A percentile compares a stretch with the other conserved stretches of the same genome.
Evolutionary conservation across 1,140 invertebrate species (phyloP).

Genomic region (Drosophila murphyi): DNA sequence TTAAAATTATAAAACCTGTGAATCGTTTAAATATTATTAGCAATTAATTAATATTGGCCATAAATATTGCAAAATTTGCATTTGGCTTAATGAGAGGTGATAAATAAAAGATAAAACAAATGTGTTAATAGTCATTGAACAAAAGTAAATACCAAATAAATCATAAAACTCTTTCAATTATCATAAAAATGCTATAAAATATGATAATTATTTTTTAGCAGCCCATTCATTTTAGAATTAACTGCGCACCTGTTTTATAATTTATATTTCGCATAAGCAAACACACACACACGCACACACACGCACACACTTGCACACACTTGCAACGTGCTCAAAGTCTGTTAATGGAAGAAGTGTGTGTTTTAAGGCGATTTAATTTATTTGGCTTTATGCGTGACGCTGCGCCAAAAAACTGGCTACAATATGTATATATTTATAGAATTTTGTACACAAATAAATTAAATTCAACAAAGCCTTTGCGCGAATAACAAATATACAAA

Average conservation of each 20-base stretch:
- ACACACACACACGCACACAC: background rate
- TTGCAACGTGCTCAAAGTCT: background rate
- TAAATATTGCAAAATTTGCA: conserved; percentile 4
- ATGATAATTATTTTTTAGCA: conserved; percentile 41
- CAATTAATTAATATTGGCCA: background rate
- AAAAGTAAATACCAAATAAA: conserved; percentile 31
- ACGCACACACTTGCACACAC: background rate
- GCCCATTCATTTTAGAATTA: conserved; percentile 33
- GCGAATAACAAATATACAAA: background rate
- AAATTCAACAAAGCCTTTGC: conserved; percentile 13
- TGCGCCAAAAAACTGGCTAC: conserved; percentile 17
- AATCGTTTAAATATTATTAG: background rate
- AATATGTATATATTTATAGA: conserved; percentile 39
- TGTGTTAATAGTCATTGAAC: conserved; percentile 28
- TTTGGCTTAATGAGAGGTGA: conserved; percentile 9
- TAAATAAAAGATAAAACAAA: conserved; percentile 25
- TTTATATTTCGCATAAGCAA: conserved; percentile 10
- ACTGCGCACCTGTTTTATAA: conserved; percentile 32
- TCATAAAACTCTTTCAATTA: conserved; percentile 28
- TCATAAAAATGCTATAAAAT: conserved; percentile 37
- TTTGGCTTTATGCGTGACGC: conserved; percentile 40
- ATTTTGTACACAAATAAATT: conserved; percentile 37
- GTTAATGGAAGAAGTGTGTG: background rate
- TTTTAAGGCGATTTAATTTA: conserved; percentile 33
- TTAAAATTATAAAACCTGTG: background rate